A percentile compares a stretch with the other conserved stretches of the same genome.
These are phyloP conservation scores for Sebastes trivittatus DNA, from an alignment of 2,797 vertebrate species.

Conservation along the genomic window DNA sequence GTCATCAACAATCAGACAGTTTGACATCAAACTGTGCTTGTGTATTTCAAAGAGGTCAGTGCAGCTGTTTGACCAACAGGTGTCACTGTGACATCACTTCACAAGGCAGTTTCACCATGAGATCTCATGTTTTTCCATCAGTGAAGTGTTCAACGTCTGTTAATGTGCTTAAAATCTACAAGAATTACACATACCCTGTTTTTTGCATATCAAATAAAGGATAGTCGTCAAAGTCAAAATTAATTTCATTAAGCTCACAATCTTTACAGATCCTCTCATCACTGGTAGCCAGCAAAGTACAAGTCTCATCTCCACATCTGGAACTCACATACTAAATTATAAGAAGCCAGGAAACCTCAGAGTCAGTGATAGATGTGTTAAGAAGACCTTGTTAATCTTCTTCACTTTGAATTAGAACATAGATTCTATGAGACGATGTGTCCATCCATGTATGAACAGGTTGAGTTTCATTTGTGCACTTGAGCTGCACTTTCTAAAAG, in stretches of 20 bases:
- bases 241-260: not conserved
- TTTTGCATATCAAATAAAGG: not conserved
- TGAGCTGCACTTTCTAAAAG: not conserved
- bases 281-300: not conserved
- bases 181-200: not conserved
- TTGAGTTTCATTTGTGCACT: not conserved
- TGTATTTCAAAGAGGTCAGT: not conserved
- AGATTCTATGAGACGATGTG: not conserved
- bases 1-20: not conserved
- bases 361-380: accelerated
- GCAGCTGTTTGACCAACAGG: conserved; percentile 25
- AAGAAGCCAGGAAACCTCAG: not conserved
- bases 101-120: not conserved
- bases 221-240: not conserved
- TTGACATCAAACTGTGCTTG: not conserved
- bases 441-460: not conserved
- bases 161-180: not conserved
- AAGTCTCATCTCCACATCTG: not conserved
- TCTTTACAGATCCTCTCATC: not conserved
- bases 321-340: not conserved
- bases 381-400: not conserved
- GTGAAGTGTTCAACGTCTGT: not conserved
- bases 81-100: conserved; percentile 27
- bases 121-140: accelerated
- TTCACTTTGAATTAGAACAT: not conserved